phyloP scores from a whole-genome alignment of 2,113 vertebrate genomes.

The Lonchura striata region DNA sequence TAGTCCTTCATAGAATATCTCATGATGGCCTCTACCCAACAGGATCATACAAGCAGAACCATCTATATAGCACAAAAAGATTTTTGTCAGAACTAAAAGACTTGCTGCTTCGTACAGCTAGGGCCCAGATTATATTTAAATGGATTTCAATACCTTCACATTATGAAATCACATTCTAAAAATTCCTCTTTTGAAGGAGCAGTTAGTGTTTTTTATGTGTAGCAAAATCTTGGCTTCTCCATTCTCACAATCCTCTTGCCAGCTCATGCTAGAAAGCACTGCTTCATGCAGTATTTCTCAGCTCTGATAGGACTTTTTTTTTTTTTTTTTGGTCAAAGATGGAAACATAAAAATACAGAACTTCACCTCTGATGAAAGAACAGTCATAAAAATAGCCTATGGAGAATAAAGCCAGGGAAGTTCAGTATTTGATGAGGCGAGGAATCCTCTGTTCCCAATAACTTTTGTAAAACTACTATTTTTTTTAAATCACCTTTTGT shows the following conservation, averaged over 20 bases:
- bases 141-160: slow-evolving; percentile 1
- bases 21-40: neutral
- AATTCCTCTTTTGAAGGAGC: slow-evolving; percentile 35
- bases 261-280: slow-evolving; percentile 5
- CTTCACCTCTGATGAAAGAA: slow-evolving; percentile 43
- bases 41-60: neutral
- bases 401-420: slow-evolving; percentile 51
- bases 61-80: neutral
- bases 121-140: neutral
- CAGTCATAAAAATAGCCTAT: slow-evolving; percentile 36
- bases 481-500: slow-evolving; percentile 22
- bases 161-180: slow-evolving; percentile 54
- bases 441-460: slow-evolving; percentile 43
- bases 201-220: neutral
- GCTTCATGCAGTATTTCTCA: neutral
- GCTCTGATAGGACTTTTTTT: neutral
- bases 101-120: neutral
- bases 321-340: neutral
- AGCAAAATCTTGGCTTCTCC: neutral
- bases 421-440: slow-evolving; percentile 30
- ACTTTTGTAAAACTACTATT: neutral
- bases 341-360: slow-evolving; percentile 34
- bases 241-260: neutral
- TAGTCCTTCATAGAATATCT: neutral
- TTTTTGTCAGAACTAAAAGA: neutral